phyloP scores from a whole-genome alignment of 2,113 vertebrate genomes.

The Otus sunia region DNA sequence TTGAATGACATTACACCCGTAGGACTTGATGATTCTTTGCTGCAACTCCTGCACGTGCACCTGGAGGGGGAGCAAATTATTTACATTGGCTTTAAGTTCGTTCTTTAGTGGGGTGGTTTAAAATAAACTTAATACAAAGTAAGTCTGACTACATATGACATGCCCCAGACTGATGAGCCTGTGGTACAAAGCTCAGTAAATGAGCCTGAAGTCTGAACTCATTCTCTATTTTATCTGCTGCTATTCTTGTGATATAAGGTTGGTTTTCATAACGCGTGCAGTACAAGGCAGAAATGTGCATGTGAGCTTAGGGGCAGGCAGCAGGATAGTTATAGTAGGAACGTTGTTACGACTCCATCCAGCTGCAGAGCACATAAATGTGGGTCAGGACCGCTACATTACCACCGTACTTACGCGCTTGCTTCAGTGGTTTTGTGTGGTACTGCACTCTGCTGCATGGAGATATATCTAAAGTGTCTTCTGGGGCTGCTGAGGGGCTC shows the following conservation, averaged over 20 bases:
- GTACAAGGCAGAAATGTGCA: fast-evolving
- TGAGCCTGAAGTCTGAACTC: background rate
- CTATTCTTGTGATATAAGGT: background rate
- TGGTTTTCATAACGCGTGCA: background rate
- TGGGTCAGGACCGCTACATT: background rate
- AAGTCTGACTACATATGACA: fast-evolving
- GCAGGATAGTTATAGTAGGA: background rate
- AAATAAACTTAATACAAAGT: background rate
- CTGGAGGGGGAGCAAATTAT: background rate
- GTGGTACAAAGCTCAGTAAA: background rate
- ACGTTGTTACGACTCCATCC: background rate
- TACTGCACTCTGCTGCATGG: fast-evolving
- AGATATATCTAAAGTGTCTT: background rate
- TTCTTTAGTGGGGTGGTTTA: background rate
- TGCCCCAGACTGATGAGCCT: background rate
- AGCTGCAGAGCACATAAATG: background rate
- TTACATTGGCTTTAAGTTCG: background rate
- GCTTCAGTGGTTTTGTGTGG: background rate
- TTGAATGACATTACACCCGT: fast-evolving
- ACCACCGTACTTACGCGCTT: fast-evolving
- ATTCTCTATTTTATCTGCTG: no score
- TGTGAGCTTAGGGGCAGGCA: background rate
- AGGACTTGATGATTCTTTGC: background rate
- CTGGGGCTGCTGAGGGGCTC: background rate
- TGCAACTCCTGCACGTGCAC: background rate